Base-by-base conservation (phyloP, 2,888 invertebrate species). In the Anarsia innoxiella region DNA sequence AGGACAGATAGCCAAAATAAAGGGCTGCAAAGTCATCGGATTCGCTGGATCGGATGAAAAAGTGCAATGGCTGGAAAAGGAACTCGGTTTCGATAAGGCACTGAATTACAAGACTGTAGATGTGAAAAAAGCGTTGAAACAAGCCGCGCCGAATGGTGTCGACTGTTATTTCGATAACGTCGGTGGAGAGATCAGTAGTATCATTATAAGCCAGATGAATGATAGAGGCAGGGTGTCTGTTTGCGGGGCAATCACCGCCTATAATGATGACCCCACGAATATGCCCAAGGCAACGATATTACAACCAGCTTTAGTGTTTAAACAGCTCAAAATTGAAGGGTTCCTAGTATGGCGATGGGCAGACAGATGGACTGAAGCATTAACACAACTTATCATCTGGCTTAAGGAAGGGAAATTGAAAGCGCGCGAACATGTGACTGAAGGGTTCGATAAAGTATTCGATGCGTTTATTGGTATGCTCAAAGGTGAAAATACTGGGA, bases 151-250 rank as follows among this genome's bases (percentile, higher is more conserved):
- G 0, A 72, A 90, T 11, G 92, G 91, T 3, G 75, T 93, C 0
- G 92, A 93, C 56, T 90, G 91, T 55, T 93, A 90, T 57, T 93
- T 92, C 58, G 93, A 93, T 59, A 93, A 92, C 62, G 93, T 91
- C 4, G 91, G 91, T n/a, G 91, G 91, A 2, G 87, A 88, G 41
- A 78, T 90, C 12, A 88, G 89, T 36, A 86, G 83, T 32, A 65
- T 65, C 0, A 86, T 91, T 2, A 73, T 90, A 1, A 68, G 68
- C 23, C 87, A 88, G 45, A 90, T 91, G 90, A 90, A 87, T 43
- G 30, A 42, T 3, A 39, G 23, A 10, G 67, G 68, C 3, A 50
- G 68, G 41, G 56, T 66, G 1, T 38, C 65, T 0, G 56, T 62
- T 2, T 74, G 75, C 39, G 79, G 79, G 0, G 58, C 65, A 19